A percentile compares a stretch with the other conserved stretches of the same genome.
phyloP scores from a whole-genome alignment of 2,113 vertebrate genomes.

The Pterocles orientalis region DNA sequence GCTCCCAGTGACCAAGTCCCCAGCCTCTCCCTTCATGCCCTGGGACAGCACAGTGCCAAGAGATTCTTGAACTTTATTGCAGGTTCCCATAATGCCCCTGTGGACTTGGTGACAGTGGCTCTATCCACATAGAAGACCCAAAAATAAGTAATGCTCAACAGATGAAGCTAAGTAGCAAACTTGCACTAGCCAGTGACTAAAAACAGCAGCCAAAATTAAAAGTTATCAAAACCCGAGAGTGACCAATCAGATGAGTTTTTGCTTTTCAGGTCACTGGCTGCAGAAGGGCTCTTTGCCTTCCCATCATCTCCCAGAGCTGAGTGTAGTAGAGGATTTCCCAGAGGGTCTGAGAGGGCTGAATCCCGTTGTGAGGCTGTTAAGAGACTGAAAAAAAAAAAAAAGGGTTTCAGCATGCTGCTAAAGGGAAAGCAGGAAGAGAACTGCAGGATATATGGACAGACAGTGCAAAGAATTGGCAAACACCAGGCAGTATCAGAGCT shows the following conservation, averaged over 20 bases:
- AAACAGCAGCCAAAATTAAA: not conserved
- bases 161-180: not conserved
- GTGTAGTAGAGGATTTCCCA: not conserved
- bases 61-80: not conserved
- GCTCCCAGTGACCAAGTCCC: fast-evolving
- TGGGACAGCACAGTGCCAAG: not conserved
- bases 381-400: not conserved
- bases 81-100: not conserved
- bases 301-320: not conserved
- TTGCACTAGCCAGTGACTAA: not conserved
- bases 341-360: not conserved
- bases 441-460: not conserved
- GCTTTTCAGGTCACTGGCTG: not conserved
- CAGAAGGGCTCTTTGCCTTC: not conserved
- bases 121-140: not conserved
- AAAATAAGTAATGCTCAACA: not conserved
- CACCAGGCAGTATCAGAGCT: not conserved
- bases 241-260: not conserved
- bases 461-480: not conserved
- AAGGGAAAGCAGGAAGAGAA: not conserved
- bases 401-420: not conserved
- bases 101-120: not conserved
- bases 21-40: not conserved
- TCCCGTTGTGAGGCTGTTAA: not conserved
- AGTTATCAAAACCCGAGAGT: not conserved